These are phyloP conservation scores for Myrmecophaga tridactyla DNA, from an alignment of 2,113 vertebrate genomes.

Conservation along the genomic window DNA sequence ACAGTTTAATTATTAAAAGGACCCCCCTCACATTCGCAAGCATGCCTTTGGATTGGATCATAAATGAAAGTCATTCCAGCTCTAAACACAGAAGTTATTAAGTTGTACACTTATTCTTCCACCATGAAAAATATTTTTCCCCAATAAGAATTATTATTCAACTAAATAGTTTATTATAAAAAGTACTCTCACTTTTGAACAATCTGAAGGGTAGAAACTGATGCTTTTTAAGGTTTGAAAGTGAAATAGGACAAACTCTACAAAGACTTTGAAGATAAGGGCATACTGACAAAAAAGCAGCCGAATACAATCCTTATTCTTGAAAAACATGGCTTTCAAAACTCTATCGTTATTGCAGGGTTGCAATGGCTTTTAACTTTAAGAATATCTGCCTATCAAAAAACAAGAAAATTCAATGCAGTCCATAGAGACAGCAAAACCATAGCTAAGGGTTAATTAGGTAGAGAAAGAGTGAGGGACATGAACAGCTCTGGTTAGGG, in stretches of 20 bases:
- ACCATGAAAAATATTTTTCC: neutral
- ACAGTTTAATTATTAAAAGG: neutral
- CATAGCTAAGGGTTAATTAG: neutral
- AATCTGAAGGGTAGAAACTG: slow-evolving; percentile 34
- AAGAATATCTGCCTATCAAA: neutral
- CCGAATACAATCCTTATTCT: slow-evolving; percentile 35
- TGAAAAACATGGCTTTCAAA: neutral
- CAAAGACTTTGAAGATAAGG: slow-evolving; percentile 59
- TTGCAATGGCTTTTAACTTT: neutral
- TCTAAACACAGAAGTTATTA: neutral
- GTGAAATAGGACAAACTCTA: slow-evolving; percentile 59
- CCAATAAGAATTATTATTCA: slow-evolving; percentile 21
- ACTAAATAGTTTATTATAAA: neutral
- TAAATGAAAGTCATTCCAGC: neutral
- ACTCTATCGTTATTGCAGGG: neutral
- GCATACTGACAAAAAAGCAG: slow-evolving; percentile 40
- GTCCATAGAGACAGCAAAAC: neutral
- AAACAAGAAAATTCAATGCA: neutral
- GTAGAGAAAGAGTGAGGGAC: neutral
- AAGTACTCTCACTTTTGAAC: slow-evolving; percentile 59
- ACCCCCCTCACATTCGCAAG: neutral
- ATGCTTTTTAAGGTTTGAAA: slow-evolving; percentile 49
- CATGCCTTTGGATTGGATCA: neutral
- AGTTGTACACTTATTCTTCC: neutral
- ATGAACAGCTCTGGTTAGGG: neutral